Evolutionary conservation across 2,113 vertebrate genomes (phyloP).

Genomic region (Cyrtonyx montezumae): DNA sequence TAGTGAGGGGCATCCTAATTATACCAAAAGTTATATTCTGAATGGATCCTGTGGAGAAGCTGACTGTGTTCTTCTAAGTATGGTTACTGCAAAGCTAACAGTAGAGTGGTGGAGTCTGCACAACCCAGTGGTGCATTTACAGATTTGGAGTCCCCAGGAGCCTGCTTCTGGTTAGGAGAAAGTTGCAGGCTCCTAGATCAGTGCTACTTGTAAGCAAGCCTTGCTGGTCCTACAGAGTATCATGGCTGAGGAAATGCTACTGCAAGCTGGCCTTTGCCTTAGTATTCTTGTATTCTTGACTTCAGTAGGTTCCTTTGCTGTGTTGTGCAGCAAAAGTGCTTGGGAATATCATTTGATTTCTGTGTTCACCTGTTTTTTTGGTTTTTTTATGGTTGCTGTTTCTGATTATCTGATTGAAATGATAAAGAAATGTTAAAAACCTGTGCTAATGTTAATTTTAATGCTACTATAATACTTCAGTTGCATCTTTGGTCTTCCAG

Average conservation of each 20-base stretch:
- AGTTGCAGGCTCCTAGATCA: background rate
- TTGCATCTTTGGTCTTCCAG: background rate
- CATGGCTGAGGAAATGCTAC: background rate
- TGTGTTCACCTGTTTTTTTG: background rate
- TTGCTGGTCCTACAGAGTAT: background rate
- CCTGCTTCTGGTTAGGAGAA: background rate
- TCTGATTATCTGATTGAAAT: background rate
- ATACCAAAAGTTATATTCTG: background rate
- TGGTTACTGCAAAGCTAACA: background rate
- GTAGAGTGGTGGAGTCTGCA: background rate
- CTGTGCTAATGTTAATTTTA: background rate
- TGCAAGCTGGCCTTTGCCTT: background rate
- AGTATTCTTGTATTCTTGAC: background rate
- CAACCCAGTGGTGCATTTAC: background rate
- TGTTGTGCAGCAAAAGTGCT: background rate
- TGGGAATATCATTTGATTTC: background rate
- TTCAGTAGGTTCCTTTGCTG: rapidly evolving
- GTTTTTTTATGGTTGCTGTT: background rate
- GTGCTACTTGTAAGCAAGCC: rapidly evolving
- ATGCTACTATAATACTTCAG: background rate
- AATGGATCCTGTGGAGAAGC: background rate
- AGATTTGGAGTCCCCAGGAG: background rate
- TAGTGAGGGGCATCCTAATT: background rate
- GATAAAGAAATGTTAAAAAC: too few relatives aligned
- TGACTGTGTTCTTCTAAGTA: background rate